Conservation (phyloP, 1,140 invertebrate species). For the Tetramorium simillimum region DNA sequence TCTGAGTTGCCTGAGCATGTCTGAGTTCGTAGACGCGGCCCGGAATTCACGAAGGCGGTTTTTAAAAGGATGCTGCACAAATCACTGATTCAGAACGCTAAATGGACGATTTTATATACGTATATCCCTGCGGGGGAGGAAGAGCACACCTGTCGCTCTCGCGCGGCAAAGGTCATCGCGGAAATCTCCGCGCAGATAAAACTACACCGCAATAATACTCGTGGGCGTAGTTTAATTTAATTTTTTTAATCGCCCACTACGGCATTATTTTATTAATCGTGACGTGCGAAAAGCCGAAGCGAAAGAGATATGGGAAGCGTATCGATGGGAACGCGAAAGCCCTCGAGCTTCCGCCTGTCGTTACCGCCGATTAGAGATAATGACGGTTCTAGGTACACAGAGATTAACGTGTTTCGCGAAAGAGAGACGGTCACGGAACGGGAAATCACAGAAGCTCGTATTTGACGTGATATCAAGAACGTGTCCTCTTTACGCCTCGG, state of each 20-base stretch:
- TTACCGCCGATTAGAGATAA: not conserved
- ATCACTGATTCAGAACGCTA: not conserved
- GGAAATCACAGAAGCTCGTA: not conserved
- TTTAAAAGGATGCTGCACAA: not conserved
- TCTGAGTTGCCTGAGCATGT: slow-evolving; percentile 24
- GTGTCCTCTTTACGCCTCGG: not conserved
- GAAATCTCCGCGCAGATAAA: slow-evolving; percentile 57
- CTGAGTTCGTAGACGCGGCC: not conserved
- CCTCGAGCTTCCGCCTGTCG: not conserved
- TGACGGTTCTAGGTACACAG: not conserved
- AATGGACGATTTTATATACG: slow-evolving; percentile 10
- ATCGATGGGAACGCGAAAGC: not conserved
- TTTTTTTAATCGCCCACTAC: slow-evolving; percentile 46
- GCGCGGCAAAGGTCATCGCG: slow-evolving; percentile 9
- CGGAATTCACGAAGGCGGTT: not conserved
- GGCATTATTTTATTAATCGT: not conserved
- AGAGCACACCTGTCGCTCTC: slow-evolving; percentile 39
- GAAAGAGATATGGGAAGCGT: not conserved
- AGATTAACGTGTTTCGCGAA: slow-evolving; percentile 20
- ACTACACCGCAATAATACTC: slow-evolving; percentile 30
- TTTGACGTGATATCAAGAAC: not conserved
- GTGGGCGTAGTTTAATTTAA: slow-evolving; percentile 58
- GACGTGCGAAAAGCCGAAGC: not conserved
- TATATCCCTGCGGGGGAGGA: not conserved
- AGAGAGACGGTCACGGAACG: not conserved